These are phyloP conservation scores for Hypercompe scribonia DNA, from an alignment of 2,888 invertebrate genomes.

Conservation along the genomic window DNA sequence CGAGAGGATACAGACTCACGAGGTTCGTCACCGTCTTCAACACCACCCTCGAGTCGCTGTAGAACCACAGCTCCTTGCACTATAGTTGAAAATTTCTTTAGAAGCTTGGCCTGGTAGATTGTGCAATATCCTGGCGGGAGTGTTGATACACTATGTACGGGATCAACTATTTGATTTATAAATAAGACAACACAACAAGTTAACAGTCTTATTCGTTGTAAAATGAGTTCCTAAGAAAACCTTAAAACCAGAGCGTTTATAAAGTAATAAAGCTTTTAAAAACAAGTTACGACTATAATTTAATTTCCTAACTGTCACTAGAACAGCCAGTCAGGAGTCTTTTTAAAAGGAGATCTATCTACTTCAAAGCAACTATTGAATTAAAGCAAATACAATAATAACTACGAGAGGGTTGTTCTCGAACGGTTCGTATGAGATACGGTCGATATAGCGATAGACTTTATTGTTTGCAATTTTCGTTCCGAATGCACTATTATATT, in stretches of 20 bases:
- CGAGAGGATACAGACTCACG: too few species aligned
- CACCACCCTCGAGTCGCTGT: too few species aligned
- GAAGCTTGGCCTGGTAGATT: too few species aligned
- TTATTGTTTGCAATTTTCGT: constrained; percentile 26
- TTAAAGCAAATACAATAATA: constrained; percentile 29
- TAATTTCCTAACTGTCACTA: constrained; percentile 12
- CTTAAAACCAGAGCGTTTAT: neutral
- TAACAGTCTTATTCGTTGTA: neutral
- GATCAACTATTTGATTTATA: too few species aligned
- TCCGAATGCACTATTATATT: constrained; percentile 14
- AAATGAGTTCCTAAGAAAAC: neutral
- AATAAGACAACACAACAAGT: neutral
- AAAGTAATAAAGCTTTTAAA: neutral
- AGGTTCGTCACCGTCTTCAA: too few species aligned
- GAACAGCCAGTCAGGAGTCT: neutral
- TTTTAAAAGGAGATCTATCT: constrained; percentile 14
- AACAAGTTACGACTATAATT: constrained; percentile 7
- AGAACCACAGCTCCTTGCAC: too few species aligned
- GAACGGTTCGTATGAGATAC: constrained; percentile 23
- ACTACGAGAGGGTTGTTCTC: constrained; percentile 9
- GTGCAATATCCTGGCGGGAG: too few species aligned
- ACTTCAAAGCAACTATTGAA: constrained; percentile 22
- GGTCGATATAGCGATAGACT: constrained; percentile 16
- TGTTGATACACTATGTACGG: too few species aligned
- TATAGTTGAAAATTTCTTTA: too few species aligned